These are phyloP conservation scores for Elephantulus edwardii DNA, from an alignment of 2,113 vertebrate genomes.

Conservation along the genomic window DNA sequence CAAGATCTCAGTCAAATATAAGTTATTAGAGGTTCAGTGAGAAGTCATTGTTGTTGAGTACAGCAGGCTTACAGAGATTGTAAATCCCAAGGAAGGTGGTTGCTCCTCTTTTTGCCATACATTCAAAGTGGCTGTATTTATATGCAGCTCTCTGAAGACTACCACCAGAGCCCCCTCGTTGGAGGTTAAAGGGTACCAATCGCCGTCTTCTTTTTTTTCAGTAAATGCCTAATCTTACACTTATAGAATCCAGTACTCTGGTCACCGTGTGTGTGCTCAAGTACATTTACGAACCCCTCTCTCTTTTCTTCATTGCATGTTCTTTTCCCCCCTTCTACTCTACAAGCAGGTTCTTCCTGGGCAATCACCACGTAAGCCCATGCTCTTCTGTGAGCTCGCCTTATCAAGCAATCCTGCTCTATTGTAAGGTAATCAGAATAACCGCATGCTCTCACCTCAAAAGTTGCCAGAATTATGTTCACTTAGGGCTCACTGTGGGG, in stretches of 20 bases:
- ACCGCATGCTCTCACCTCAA: slow-evolving; percentile 38
- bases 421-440: slow-evolving; percentile 48
- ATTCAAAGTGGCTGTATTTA: too few relatives aligned
- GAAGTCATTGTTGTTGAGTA: too few relatives aligned
- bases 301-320: background rate
- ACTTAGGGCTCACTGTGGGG: slow-evolving; percentile 39
- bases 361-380: background rate
- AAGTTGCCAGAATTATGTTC: slow-evolving; percentile 60
- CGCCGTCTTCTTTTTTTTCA: slow-evolving; percentile 39
- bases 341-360: background rate
- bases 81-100: too few relatives aligned
- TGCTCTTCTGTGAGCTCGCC: background rate
- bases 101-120: too few relatives aligned
- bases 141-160: too few relatives aligned
- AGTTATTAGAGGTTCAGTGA: too few relatives aligned
- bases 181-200: slow-evolving; percentile 57
- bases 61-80: too few relatives aligned
- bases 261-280: too few relatives aligned
- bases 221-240: background rate
- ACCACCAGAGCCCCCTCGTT: too few relatives aligned
- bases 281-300: background rate
- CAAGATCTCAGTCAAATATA: slow-evolving; percentile 55
- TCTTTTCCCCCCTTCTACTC: slow-evolving; percentile 14
- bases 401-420: slow-evolving; percentile 37
- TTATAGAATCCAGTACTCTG: background rate